These are phyloP conservation scores for Tauraco hartlaubi DNA, from an alignment of 2,797 vertebrate genomes.

Conservation along the genomic window DNA sequence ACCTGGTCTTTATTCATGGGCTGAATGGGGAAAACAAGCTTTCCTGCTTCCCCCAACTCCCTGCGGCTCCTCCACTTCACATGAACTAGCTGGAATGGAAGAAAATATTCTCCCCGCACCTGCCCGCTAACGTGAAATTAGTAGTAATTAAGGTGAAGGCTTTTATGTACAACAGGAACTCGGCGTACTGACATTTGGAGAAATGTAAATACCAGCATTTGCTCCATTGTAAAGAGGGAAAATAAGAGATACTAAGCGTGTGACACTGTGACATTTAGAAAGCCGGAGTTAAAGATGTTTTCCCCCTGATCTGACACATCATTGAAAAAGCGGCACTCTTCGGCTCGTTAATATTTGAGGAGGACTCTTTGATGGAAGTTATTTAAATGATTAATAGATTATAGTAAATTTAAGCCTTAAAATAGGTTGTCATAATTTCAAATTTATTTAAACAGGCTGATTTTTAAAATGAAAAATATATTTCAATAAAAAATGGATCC, in stretches of 20 bases:
- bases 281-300: constrained; percentile 64
- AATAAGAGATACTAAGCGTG: constrained; percentile 61
- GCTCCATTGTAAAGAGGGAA: constrained; percentile 56
- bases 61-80: neutral
- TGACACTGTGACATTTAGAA: constrained; percentile 70
- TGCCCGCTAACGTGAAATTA: constrained; percentile 60
- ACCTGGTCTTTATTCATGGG: constrained; percentile 58
- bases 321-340: constrained; percentile 54
- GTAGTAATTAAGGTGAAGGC: constrained; percentile 64
- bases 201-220: constrained; percentile 69
- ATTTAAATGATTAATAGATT: constrained; percentile 70
- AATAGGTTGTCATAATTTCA: constrained; percentile 67
- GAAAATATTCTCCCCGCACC: constrained; percentile 51
- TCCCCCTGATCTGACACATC: constrained; percentile 57
- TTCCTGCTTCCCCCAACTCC: neutral
- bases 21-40: neutral
- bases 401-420: constrained; percentile 66
- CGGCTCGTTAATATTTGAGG: constrained; percentile 64
- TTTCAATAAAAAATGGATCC: neutral
- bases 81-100: constrained; percentile 27
- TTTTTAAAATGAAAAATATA: constrained; percentile 42
- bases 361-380: constrained; percentile 42
- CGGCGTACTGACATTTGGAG: constrained; percentile 58
- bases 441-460: constrained; percentile 60
- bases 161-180: constrained; percentile 58